These are phyloP conservation scores for Mycteria americana DNA, from an alignment of 2,797 vertebrate species.

Conservation along the genomic window DNA sequence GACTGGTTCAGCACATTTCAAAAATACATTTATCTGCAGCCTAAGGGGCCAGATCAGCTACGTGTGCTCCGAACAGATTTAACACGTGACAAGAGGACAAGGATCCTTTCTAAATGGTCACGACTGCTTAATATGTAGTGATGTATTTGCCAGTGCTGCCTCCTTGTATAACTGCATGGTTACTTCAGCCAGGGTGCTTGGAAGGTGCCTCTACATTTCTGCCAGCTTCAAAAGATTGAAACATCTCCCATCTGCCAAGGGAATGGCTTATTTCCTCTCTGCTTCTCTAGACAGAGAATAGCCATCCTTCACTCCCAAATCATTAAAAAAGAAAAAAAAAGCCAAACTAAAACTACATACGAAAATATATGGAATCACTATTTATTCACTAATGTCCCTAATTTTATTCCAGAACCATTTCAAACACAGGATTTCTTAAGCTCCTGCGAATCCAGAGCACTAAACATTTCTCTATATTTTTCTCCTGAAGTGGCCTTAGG, in stretches of 20 bases:
- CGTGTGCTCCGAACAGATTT: not conserved
- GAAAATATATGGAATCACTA: not conserved
- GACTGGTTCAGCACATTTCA: not conserved
- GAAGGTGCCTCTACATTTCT: not conserved
- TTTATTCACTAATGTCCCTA: not conserved
- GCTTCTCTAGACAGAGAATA: not conserved
- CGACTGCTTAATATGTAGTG: not conserved
- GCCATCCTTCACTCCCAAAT: not conserved
- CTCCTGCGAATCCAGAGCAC: not conserved
- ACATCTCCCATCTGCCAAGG: not conserved
- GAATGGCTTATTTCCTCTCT: not conserved
- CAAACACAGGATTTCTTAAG: not conserved
- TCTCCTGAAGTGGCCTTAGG: not conserved
- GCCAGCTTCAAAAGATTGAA: not conserved
- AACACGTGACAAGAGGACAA: not conserved
- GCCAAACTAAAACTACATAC: not conserved
- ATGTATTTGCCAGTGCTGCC: not conserved
- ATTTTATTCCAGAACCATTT: not conserved
- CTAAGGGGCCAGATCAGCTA: not conserved
- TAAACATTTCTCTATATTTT: not conserved
- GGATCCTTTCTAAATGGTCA: not conserved
- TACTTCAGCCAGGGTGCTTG: not conserved
- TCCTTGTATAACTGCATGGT: not conserved
- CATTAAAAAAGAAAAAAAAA: not conserved
- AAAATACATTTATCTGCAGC: not conserved